These are phyloP conservation scores for Sturnira hondurensis DNA, from an alignment of 2,113 vertebrate genomes.

Conservation along the genomic window DNA sequence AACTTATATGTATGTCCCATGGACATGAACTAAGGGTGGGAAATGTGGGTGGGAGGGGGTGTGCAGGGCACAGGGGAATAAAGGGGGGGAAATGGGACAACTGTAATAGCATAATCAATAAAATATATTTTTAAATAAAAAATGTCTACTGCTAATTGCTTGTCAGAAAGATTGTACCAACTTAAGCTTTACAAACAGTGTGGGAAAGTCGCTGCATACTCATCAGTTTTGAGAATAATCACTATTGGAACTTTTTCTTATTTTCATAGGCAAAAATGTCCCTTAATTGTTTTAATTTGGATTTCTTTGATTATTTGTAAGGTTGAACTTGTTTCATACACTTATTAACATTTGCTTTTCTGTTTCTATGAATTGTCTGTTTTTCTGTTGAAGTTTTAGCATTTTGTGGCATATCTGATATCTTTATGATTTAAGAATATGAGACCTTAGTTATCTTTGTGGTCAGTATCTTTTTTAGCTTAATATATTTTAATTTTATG, in stretches of 20 bases:
- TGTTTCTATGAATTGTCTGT: not conserved
- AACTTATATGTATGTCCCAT: no score
- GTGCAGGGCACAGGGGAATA: no score
- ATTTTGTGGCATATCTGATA: not conserved
- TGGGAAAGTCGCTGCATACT: not conserved
- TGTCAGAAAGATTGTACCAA: constrained; percentile 12
- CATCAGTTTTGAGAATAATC: not conserved
- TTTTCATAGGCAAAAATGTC: not conserved
- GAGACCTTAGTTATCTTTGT: constrained; percentile 6
- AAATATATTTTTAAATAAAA: no score
- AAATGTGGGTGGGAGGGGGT: no score
- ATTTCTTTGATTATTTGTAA: not conserved
- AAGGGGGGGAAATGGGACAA: no score
- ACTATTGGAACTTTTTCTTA: not conserved
- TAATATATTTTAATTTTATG: not conserved
- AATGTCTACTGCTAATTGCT: constrained; percentile 7
- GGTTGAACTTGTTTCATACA: not conserved
- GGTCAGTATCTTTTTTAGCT: not conserved
- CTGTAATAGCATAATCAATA: no score
- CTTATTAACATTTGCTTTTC: constrained; percentile 10
- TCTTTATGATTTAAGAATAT: not conserved
- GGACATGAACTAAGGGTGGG: no score
- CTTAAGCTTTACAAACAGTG: not conserved
- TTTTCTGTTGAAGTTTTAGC: not conserved
- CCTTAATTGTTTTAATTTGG: constrained; percentile 1